Base-by-base conservation (phyloP, 2,888 invertebrate genomes). In the Elegia similella region DNA sequence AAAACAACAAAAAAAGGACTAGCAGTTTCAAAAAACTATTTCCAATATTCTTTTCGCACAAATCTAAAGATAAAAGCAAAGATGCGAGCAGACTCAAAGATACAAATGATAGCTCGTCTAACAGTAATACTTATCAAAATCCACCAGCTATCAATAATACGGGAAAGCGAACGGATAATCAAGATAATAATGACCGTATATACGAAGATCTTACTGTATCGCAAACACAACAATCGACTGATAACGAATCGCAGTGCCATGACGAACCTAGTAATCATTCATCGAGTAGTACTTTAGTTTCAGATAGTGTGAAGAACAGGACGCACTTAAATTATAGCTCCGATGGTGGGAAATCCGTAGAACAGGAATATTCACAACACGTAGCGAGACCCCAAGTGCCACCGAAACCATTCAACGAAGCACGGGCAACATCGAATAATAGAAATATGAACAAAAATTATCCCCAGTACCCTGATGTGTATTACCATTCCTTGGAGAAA, bases 401-500 rank as follows among this genome's bases (percentile, higher is more conserved):
- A 8, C 75, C 78, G 5, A 86, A 82, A 63, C 84, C 86, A 8
- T 67, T 69, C 7, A 70, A 72, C 59, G 80, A 84, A 61, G 66
- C 68, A 62, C 52, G 63, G 2, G 64, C 74, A 38, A 48, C 67
- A 7, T 58, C 68, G n/a, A 64, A 60, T 34, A 61, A 56, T 54
- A 66, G 70, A 38, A 63, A 58, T 38, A 67, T 61, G 42, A 55
- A 59, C 32, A 66, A 68, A 30, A 72, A 62, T 55, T 32, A 65
- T 1, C n/a, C n/a, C n/a, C 70, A 72, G 54, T 87, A 79, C 61
- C 86, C 88, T 5, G 82, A 87, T 62, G 87, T 88, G 12, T 90
- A 90, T 65, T 90, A 88, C 66, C 90, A 90, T 69, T 88, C 89
- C 0, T 68, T 90, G 64, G 89, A 90, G 59, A 86, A 88, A 67